Percentiles rank a stretch among this genome's conserved stretches.
phyloP scores from a whole-genome alignment of 2,797 vertebrate genomes.

The Rhinogobio ventralis region DNA sequence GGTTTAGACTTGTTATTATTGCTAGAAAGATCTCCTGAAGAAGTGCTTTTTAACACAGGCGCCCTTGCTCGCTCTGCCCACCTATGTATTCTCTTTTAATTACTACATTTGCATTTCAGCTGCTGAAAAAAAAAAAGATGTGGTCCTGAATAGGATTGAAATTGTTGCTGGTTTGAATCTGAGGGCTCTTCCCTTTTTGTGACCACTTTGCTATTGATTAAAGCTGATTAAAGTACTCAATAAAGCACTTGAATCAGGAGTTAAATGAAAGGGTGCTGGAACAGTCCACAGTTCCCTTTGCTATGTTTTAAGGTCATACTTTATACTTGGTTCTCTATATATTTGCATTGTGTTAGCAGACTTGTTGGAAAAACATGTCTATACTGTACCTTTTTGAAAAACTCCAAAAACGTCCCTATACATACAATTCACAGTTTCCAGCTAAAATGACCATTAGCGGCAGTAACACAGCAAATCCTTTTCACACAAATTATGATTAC shows the following conservation, averaged over 20 bases:
- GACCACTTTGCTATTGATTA: conserved; percentile 31
- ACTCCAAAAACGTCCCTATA: not conserved
- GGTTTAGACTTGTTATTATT: not conserved
- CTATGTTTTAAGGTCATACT: not conserved
- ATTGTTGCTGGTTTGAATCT: not conserved
- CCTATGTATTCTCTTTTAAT: conserved; percentile 18
- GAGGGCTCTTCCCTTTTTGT: not conserved
- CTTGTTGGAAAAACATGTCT: not conserved
- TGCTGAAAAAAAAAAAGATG: not conserved
- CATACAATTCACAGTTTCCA: not conserved
- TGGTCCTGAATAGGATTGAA: not conserved
- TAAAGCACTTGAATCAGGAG: conserved; percentile 5
- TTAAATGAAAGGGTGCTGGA: conserved; percentile 1
- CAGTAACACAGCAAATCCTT: not conserved
- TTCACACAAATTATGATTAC: not conserved
- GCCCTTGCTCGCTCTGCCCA: conserved; percentile 8
- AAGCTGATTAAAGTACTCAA: conserved; percentile 24
- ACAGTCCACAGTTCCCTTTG: not conserved
- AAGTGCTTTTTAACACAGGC: conserved; percentile 11
- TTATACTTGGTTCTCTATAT: not conserved
- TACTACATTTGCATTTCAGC: conserved; percentile 28
- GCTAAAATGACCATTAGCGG: not conserved
- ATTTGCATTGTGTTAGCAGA: not conserved
- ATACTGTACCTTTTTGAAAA: not conserved
- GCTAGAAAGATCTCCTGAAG: conserved; percentile 11